Conservation (phyloP, 2,888 invertebrate genomes). For the Orchesellides sinensis region DNA sequence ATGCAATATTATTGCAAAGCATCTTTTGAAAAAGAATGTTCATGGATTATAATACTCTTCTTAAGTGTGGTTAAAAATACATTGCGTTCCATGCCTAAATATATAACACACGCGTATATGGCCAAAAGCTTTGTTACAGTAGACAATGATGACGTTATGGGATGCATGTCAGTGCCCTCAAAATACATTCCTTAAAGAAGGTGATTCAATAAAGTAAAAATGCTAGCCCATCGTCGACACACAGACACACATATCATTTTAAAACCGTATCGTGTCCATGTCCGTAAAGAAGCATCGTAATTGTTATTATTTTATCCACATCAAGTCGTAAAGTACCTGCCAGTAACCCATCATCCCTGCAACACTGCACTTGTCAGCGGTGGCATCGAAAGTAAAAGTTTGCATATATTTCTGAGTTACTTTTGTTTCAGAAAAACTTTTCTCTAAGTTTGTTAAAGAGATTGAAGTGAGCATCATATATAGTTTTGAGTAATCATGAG, state of each 20-base stretch:
- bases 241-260: neutral
- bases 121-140: too few relatives aligned
- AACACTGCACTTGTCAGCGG: constrained; percentile 3
- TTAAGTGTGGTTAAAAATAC: too few relatives aligned
- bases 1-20: too few relatives aligned
- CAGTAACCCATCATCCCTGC: constrained; percentile 26
- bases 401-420: neutral
- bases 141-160: neutral
- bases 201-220: neutral
- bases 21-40: too few relatives aligned
- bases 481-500: constrained; percentile 12
- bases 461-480: neutral
- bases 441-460: neutral
- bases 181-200: neutral
- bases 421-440: neutral
- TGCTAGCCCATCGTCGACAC: neutral
- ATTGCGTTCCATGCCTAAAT: too few relatives aligned
- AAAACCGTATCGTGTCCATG: neutral
- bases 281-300: too few relatives aligned
- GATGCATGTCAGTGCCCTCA: constrained; percentile 39
- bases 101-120: too few relatives aligned
- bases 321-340: constrained; percentile 4
- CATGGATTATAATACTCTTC: too few relatives aligned
- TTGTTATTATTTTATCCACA: constrained; percentile 14
- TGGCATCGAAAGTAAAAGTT: neutral